These are phyloP conservation scores for Drosophila flavopinicola DNA, from an alignment of 2,888 invertebrate genomes.

Conservation along the genomic window DNA sequence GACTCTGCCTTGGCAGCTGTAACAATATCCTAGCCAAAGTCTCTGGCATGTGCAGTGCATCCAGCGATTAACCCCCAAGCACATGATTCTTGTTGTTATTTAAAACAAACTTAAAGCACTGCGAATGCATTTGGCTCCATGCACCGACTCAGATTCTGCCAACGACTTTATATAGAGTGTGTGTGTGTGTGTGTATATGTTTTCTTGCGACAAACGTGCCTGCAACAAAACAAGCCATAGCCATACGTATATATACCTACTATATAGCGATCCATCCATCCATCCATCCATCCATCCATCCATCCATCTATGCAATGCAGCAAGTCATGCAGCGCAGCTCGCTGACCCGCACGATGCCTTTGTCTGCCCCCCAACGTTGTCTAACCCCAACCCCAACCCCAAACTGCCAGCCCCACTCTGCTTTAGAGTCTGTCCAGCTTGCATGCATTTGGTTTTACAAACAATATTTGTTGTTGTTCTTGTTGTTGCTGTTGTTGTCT, in stretches of 20 bases:
- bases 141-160: conserved; percentile 33
- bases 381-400: conserved; percentile 3
- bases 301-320: conserved; percentile 66
- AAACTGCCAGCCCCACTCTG: conserved; percentile 1
- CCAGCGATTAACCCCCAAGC: conserved; percentile 20
- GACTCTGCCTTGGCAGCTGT: conserved; percentile 3
- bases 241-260: conserved; percentile 24
- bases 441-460: conserved; percentile 79
- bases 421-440: conserved; percentile 51
- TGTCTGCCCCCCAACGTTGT: conserved; percentile 47
- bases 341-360: conserved; percentile 78
- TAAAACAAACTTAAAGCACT: conserved; percentile 62
- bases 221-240: conserved; percentile 48
- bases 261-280: conserved; percentile 57
- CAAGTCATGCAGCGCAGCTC: conserved; percentile 77
- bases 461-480: conserved; percentile 71
- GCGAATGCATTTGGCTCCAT: conserved; percentile 30
- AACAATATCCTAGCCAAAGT: neutral
- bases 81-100: conserved; percentile 42
- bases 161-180: conserved; percentile 19
- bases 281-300: conserved; percentile 41
- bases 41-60: conserved; percentile 8
- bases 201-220: conserved; percentile 64
- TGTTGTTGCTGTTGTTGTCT: conserved; percentile 52
- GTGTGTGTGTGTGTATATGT: conserved; percentile 40